Percentiles rank a stretch among this genome's conserved stretches.
Conservation (phyloP, 2,888 invertebrate species). For the Pristionchus entomophagus region DNA sequence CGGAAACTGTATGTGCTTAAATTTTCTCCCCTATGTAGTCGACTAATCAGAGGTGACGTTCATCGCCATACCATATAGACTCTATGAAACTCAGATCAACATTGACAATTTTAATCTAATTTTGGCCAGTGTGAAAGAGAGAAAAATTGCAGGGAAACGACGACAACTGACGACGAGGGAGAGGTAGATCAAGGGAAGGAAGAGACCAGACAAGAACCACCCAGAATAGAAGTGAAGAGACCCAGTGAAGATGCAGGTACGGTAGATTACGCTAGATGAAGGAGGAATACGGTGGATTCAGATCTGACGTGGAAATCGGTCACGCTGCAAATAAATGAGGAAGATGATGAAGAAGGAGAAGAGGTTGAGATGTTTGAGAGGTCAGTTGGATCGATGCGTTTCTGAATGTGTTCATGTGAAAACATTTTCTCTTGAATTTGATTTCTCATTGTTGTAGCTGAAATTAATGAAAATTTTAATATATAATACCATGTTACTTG, state of each 20-base stretch:
- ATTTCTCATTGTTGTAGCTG: no score
- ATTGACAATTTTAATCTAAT: not conserved
- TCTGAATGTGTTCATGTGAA: no score
- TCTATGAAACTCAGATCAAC: not conserved
- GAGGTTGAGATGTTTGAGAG: not conserved
- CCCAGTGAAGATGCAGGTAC: slow-evolving; percentile 13
- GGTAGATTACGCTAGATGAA: not conserved
- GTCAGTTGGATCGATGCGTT: not conserved
- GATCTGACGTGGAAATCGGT: not conserved
- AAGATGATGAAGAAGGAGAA: not conserved
- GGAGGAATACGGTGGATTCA: not conserved
- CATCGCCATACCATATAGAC: no score
- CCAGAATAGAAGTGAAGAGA: slow-evolving; percentile 29
- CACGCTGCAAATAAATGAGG: not conserved
- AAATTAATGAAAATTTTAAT: no score
- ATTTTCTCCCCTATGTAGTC: no score
- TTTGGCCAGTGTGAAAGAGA: no score
- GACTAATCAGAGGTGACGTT: no score
- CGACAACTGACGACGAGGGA: slow-evolving; percentile 25
- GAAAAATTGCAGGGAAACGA: slow-evolving; percentile 18
- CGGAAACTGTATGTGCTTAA: not conserved
- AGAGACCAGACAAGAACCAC: not conserved
- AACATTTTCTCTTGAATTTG: no score
- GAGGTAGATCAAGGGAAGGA: slow-evolving; percentile 25
- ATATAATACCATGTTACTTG: no score